These are phyloP conservation scores for Ptychochromis oligacanthus DNA, from an alignment of 2,113 vertebrate genomes.

Conservation along the genomic window DNA sequence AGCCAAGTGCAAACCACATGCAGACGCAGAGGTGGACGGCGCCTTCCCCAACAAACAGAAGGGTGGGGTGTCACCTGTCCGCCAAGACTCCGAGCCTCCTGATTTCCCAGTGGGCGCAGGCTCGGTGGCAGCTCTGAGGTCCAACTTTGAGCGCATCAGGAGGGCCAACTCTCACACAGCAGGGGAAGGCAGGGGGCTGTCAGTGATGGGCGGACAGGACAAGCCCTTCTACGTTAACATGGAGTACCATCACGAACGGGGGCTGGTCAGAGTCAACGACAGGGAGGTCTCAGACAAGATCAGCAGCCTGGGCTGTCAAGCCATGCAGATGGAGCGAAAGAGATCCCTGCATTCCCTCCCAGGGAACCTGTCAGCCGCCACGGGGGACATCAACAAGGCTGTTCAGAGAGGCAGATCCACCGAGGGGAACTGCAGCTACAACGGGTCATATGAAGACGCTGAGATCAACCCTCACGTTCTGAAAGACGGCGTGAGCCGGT, in stretches of 20 bases:
- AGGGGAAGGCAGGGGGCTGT: conserved; percentile 71
- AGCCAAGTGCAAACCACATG: conserved; percentile 71
- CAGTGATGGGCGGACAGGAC: conserved; percentile 59
- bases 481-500: conserved; percentile 53
- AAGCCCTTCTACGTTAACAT: conserved; percentile 91
- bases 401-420: conserved; percentile 82
- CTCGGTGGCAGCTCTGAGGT: conserved; percentile 90
- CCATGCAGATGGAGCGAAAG: conserved; percentile 94
- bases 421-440: conserved; percentile 83
- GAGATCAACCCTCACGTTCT: conserved; percentile 87
- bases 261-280: conserved; percentile 91
- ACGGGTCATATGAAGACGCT: conserved; percentile 87
- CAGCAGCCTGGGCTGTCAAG: conserved; percentile 90
- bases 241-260: conserved; percentile 94
- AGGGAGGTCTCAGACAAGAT: conserved; percentile 93
- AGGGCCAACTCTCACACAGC: conserved; percentile 83
- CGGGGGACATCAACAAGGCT: conserved; percentile 72
- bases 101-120: conserved; percentile 75
- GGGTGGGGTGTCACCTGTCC: conserved; percentile 57
- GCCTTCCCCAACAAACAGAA: conserved; percentile 67
- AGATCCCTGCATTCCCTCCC: conserved; percentile 83
- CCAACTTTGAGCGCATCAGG: conserved; percentile 91
- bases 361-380: conserved; percentile 76
- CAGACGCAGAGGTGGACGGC: conserved; percentile 71
- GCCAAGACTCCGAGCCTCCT: conserved; percentile 45